Evolutionary conservation across 2,797 vertebrate genomes (phyloP).

Genomic region (Pangasius macronema): DNA sequence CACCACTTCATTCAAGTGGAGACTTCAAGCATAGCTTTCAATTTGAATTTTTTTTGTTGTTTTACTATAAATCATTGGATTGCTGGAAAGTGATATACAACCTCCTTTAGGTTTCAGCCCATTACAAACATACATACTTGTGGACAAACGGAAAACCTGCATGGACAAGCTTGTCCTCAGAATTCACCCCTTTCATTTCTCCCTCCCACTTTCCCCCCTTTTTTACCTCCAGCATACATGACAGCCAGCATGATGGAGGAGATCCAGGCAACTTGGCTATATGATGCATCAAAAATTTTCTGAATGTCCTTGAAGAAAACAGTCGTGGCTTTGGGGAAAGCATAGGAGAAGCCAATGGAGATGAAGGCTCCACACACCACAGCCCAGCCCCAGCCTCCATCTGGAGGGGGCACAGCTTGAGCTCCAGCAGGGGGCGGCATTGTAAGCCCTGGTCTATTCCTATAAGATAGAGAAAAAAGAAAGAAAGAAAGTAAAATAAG

Average conservation of each 20-base stretch:
- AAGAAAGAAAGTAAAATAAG: background rate
- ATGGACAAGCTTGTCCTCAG: background rate
- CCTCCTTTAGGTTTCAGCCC: background rate
- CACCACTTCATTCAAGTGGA: background rate
- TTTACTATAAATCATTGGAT: background rate
- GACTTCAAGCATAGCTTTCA: background rate
- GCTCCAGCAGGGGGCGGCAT: constrained; percentile 78
- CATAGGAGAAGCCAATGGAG: constrained; percentile 97
- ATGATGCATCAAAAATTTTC: constrained; percentile 85
- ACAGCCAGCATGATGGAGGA: constrained; percentile 97
- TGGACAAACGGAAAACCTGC: background rate
- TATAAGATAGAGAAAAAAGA: constrained; percentile 36
- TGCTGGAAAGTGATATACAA: background rate
- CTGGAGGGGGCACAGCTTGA: constrained; percentile 78
- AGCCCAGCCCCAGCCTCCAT: constrained; percentile 96
- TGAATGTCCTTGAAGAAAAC: constrained; percentile 98
- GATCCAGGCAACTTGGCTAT: constrained; percentile 95
- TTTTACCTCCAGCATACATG: constrained; percentile 95
- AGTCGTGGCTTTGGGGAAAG: constrained; percentile 94
- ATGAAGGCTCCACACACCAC: constrained; percentile 90
- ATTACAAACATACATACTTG: background rate
- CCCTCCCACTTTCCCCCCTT: background rate
- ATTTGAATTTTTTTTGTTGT: background rate
- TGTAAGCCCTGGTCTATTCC: constrained; percentile 57
- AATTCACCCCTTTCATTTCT: background rate